These are phyloP conservation scores for Neotragus pygmaeus DNA, from an alignment of 2,113 vertebrate species.

Conservation along the genomic window DNA sequence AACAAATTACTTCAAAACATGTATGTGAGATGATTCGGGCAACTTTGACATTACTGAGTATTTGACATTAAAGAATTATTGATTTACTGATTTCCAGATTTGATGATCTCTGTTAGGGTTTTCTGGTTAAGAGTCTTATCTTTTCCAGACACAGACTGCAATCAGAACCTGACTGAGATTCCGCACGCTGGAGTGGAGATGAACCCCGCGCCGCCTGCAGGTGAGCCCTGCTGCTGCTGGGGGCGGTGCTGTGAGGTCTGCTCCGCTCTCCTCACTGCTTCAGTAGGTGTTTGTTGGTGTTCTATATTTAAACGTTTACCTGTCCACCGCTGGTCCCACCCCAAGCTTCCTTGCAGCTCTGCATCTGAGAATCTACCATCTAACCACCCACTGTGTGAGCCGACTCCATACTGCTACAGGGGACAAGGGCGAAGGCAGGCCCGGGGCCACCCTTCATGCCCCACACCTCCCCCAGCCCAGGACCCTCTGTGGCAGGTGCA, in stretches of 20 bases:
- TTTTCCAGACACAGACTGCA: background rate
- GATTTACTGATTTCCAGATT: background rate
- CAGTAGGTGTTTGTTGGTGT: background rate
- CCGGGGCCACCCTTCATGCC: background rate
- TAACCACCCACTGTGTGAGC: background rate
- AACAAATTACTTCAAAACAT: background rate
- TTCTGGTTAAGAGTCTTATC: background rate
- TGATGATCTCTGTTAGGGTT: background rate
- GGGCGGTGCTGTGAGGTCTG: rapidly evolving
- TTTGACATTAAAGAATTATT: background rate
- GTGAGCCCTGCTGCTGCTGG: rapidly evolving
- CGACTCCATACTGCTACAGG: background rate
- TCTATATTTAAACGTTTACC: background rate
- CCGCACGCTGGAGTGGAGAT: rapidly evolving
- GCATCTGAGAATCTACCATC: background rate
- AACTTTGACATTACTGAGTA: background rate
- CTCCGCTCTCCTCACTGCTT: background rate
- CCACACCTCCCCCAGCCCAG: background rate
- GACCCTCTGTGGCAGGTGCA: background rate
- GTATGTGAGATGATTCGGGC: background rate
- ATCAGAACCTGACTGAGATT: background rate
- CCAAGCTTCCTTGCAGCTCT: background rate
- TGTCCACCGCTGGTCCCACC: background rate
- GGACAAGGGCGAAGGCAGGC: background rate
- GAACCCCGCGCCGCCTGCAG: rapidly evolving